Base-by-base conservation (phyloP, 2,888 invertebrate species). In the Girardia tigrina region DNA sequence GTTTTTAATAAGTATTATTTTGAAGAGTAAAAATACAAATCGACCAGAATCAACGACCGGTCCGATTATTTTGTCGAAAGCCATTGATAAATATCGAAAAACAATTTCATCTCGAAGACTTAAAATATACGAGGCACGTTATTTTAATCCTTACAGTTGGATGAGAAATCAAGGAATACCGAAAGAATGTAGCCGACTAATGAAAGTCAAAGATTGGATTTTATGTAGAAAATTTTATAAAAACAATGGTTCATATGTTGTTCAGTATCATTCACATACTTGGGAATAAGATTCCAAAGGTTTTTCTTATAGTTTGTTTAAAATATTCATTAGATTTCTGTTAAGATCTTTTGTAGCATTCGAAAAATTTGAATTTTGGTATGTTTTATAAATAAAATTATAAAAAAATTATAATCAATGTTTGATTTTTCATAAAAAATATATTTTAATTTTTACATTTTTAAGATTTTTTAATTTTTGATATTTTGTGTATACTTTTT, bases 101-200 rank as follows among this genome's bases (percentile, higher is more conserved):
- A 27, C 16, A 6, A 71, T 6, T 75, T 36, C 75, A 26, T 56
- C 23, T 1, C 23, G n/a, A 71, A 20, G n/a, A 2, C 26, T 75
- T 1, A 75, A 72, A 56, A 71, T 75, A 23, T 75, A 75, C 23
- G 70, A 69, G 14, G 27, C 75, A 1, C 14, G 28, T 20, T 71
- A 71, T 28, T 75, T 75, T 28, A 75, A 75, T 23, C 75, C 75
- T 4, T 71, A 29, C 26, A 75, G 75, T 27, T 75, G 75, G 75
- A 1, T 75, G 14, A 75, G n/a, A 28, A 72, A 71, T n/a, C 1
- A 8, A n/a, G n/a, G 23, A 29, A n/a, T 28, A 1, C 26, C 42
- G n/a, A 6, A 42, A 8, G 70, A 26, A 28, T 71, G 75, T 26
- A 72, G 23, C 12, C 1, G n/a, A 6, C 16, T 27, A 16, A 27